A percentile compares a stretch with the other conserved stretches of the same genome.
Evolutionary conservation across 2,113 vertebrate genomes (phyloP).

Genomic region (Orthonyx spaldingii): DNA sequence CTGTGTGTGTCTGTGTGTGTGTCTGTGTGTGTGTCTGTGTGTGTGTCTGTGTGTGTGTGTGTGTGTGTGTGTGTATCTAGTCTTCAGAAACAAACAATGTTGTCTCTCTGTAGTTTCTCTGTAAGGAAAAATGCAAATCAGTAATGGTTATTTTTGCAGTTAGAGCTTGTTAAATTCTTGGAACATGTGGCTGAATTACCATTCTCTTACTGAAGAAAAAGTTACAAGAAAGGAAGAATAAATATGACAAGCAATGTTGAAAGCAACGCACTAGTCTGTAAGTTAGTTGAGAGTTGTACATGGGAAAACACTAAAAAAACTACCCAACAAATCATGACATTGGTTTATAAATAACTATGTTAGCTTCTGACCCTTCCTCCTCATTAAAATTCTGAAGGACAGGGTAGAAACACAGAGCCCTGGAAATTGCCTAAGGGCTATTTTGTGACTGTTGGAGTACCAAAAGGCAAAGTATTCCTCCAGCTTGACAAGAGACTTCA

Average conservation of each 20-base stretch:
- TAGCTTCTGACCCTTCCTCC: not conserved
- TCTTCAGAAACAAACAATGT: not conserved
- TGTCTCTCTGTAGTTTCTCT: not conserved
- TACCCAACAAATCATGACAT: not conserved
- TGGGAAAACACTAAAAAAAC: not conserved
- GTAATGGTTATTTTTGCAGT: constrained; percentile 2
- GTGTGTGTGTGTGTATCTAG: not conserved
- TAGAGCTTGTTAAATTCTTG: not conserved
- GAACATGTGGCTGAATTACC: not conserved
- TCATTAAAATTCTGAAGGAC: not conserved
- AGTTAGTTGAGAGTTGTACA: not conserved
- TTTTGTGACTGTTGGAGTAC: not conserved
- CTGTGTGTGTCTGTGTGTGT: not conserved
- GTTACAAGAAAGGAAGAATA: not conserved
- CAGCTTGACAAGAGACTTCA: not conserved
- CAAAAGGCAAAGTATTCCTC: not conserved
- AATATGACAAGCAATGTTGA: not conserved
- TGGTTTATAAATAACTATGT: not conserved
- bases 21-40: not conserved
- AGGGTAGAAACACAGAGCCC: not conserved
- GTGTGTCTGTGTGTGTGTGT: not conserved
- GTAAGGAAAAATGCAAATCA: constrained; percentile 7
- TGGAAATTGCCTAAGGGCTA: not conserved
- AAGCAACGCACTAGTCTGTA: not conserved
- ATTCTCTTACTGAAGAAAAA: not conserved